phyloP scores from a whole-genome alignment of 1,140 invertebrate species.

The Aporrectodea caliginosa region DNA sequence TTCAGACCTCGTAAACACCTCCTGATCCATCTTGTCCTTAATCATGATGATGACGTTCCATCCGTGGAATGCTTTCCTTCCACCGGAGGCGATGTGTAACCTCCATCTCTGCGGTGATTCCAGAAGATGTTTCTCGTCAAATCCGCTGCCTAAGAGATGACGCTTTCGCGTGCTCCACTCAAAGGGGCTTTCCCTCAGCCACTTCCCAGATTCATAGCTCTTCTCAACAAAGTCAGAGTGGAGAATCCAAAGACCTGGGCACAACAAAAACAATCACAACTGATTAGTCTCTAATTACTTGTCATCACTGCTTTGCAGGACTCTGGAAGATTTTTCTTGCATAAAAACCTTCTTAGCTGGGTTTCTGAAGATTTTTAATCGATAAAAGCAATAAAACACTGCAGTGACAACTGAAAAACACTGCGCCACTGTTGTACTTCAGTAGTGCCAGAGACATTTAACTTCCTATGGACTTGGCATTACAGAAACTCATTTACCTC shows the following conservation, averaged over 20 bases:
- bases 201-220: background rate
- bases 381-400: background rate
- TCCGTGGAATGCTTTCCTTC: background rate
- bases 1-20: background rate
- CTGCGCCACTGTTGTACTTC: too few species aligned
- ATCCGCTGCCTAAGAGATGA: background rate
- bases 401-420: background rate
- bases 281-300: background rate
- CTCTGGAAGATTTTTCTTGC: background rate
- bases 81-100: background rate
- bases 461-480: too few species aligned
- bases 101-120: background rate
- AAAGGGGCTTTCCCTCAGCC: background rate
- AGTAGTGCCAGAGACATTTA: too few species aligned
- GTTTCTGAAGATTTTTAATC: background rate
- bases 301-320: too few species aligned
- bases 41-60: background rate
- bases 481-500: too few species aligned
- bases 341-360: background rate
- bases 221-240: background rate
- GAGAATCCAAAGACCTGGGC: background rate
- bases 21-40: background rate
- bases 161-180: background rate
- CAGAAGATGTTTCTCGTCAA: background rate
- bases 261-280: background rate